Evolutionary conservation across 2,113 vertebrate species (phyloP).

Genomic region (Pimephales promelas): DNA sequence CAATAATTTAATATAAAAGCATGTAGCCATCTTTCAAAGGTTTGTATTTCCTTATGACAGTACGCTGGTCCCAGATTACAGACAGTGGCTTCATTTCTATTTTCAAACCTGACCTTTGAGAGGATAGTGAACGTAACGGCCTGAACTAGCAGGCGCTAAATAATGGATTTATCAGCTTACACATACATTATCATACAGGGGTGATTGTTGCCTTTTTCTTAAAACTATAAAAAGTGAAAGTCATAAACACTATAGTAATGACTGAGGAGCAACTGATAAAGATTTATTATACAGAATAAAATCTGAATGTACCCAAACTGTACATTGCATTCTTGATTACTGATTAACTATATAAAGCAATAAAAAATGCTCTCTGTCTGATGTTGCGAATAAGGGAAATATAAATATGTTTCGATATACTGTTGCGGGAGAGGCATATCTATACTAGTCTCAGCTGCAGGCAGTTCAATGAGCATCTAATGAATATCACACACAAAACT

Average conservation of each 20-base stretch:
- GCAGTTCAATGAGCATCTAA: neutral
- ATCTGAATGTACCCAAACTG: neutral
- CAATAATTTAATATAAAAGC: constrained; percentile 58
- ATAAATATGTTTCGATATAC: neutral
- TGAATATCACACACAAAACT: neutral
- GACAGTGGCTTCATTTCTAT: constrained; percentile 31
- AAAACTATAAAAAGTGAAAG: constrained; percentile 18
- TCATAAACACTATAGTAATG: constrained; percentile 8
- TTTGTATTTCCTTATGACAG: constrained; percentile 24
- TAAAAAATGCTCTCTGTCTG: neutral
- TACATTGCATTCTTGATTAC: constrained; percentile 24
- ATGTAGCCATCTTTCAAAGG: constrained; percentile 45
- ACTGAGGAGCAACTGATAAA: constrained; percentile 20
- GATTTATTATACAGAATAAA: constrained; percentile 17
- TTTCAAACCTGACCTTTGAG: constrained; percentile 52
- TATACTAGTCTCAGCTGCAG: neutral
- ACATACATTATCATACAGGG: constrained; percentile 2
- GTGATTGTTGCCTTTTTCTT: neutral
- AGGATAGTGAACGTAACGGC: constrained; percentile 9
- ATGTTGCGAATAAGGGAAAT: neutral
- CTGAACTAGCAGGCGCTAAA: constrained; percentile 27
- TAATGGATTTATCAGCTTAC: neutral
- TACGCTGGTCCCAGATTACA: constrained; percentile 5
- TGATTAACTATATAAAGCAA: constrained; percentile 27
- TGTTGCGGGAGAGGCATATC: no score